Evolutionary conservation across 2,113 vertebrate species (phyloP), one percentile per base, ranked within the genome.

Genomic region (Mugil cephalus): DNA sequence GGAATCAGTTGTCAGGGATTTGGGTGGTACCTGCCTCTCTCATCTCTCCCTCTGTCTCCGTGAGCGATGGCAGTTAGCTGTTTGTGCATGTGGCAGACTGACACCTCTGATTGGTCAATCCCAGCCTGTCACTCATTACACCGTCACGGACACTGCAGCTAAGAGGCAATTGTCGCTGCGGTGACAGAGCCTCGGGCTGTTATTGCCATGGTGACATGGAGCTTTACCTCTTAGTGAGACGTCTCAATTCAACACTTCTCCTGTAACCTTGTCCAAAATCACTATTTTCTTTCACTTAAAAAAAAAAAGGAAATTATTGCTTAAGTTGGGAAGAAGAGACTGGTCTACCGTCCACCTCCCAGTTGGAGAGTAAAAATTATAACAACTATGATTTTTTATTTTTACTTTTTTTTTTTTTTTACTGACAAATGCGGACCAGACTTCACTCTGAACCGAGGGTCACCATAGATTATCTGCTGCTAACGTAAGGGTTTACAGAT

Each of bases 41-140:
- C 74, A 18, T 82, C 69, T 66, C 69, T 60, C 45, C 34, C 11
- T 40, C 35, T 21, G 18, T 40, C 64, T 45, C 15, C 42, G 7
- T 61, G 70, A 83, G n/a, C 60, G 81, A 79, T 53, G 58, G 74
- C 70, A 61, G 69, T 82, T 80, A 72, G 83, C 72, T 45, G 64
- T 79, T 54, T 66, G 70, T 21, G 38, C 68, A 8, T 42, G 76
- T 77, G 80, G 75, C 74, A 79, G 70, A 51, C 48, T 87, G 87
- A 91, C 85, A 82, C 50, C 65, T 74, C 73, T 83, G 89, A 90
- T 86, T 88, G 89, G 88, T 86, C 89, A 79, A 78, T 83, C 77
- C 83, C 56, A 18, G 19, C 69, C 74, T 82, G 81, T 85, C 89
- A 84, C 47, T 90, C 86, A 88, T 77, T 60, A 35, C 48, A 24